Evolutionary conservation across 2,888 invertebrate species (phyloP), one percentile per base, ranked within the genome.

Genomic region (Pimpla rufipes): DNA sequence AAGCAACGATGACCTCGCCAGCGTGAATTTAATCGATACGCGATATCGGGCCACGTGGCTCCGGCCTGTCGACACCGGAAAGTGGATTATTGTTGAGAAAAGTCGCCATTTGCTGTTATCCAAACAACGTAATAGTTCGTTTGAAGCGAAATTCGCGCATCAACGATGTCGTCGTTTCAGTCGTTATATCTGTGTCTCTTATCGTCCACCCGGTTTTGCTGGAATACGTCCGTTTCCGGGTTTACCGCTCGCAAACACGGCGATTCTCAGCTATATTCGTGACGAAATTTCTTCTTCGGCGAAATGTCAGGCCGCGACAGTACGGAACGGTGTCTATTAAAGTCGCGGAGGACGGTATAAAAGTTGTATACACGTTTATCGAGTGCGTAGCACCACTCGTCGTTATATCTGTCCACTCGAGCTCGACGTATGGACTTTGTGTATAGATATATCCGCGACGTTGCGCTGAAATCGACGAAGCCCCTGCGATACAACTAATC

Each of bases 1-100:
- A n/a, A 78, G 57, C 52, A 62, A 16, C 42, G 13, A 23, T 55
- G 81, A 78, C 81, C 81, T 78, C 78, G 78, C 47, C 42, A 45
- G 10, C 52, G 77, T 52, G 35, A 78, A 74, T 74, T 73, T 78
- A 82, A 82, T 82, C 81, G 81, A 82, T 82, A 78, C 52, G 78
- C 40, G 68, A 62, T 37, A 70, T 82, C 74, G 52, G 67, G 62
- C 81, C 81, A 78, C 81, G 78, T 77, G 81, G 66, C 37, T 47
- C 45, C 50, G 52, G 10, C 37, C 40, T 62, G 45, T 23, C 18
- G 18, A 18, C 52, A 52, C 13, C 37, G 52, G 8, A 16, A 70
- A 70, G 47, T 40, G 4, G 52, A 52, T 52, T 18, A 52, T 13
- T 29, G 21, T 52, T 21, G 35, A 37, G 21, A 52, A 47, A 18